Evolutionary conservation across 2,888 invertebrate species (phyloP), one percentile per base, ranked within the genome.

Genomic region (Onchidella celtica): DNA sequence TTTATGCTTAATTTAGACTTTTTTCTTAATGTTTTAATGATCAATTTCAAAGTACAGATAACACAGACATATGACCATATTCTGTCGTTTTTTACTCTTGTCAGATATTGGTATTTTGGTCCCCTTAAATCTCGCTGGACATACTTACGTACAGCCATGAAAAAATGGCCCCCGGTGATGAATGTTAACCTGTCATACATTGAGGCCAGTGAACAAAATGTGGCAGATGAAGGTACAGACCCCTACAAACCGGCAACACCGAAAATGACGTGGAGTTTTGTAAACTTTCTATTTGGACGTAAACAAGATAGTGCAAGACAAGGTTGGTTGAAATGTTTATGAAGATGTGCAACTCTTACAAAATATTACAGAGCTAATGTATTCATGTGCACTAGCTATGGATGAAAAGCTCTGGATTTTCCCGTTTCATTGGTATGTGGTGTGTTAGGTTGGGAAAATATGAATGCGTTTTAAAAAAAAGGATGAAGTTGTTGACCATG

Each of bases 101-200:
- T n/a, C 81, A 93, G 93, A 77, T 98, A 98, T 93, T 98, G 98
- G 97, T 96, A 97, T 88, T 96, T 96, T 93, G 97, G 97, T 2
- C 94, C 95, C 0, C 93, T 97, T 0, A 95, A 96, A 90, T 95
- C 96, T 83, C 96, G 96, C 90, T 96, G 95, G 29, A 95, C 97
- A 1, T 97, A 96, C 88, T 90, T 98, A 72, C 95, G 97, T 86
- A 88, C 90, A 29, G 83, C 89, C 2, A 83, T 92, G 83, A 83
- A 81, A 29, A 78, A 85, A 17, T 92, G 92, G 92, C 92, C 92
- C 11, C 87, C 85, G 2, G 38, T 29, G 11, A 27, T 90, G 1
- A 84, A 83, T 38, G 97, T 96, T 0, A 94, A 95, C 9, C 91
- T 98, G n/a, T 95, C 95, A 83, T 98, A 96, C 91, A 95, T 96